Conservation (phyloP, 2,888 invertebrate species). For the Ypsolopha scabrella region DNA sequence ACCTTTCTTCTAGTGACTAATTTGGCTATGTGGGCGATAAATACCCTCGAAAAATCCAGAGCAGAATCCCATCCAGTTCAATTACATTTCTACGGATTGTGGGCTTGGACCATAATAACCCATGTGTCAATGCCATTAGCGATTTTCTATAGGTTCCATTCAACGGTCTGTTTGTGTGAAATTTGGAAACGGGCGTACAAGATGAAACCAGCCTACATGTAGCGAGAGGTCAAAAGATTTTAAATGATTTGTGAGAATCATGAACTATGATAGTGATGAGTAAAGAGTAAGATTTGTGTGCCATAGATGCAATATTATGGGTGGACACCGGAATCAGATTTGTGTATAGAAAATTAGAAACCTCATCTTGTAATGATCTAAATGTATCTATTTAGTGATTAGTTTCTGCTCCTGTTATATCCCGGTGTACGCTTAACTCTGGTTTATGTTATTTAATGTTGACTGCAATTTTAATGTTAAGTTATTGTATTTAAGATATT, state of each 20-base stretch:
- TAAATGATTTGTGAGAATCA: constrained; percentile 14
- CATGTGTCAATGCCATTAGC: constrained; percentile 94
- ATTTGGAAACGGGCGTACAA: constrained; percentile 98
- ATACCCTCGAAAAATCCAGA: constrained; percentile 90
- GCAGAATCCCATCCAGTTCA: constrained; percentile 94
- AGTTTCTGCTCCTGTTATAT: constrained; percentile 8
- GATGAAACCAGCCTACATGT: constrained; percentile 89
- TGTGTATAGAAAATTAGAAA: neutral
- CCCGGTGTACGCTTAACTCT: constrained; percentile 22
- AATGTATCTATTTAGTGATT: constrained; percentile 9
- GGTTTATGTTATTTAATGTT: constrained; percentile 46
- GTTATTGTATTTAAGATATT: constrained; percentile 67
- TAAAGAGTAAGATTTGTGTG: constrained; percentile 42
- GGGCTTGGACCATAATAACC: constrained; percentile 97
- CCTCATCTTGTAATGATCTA: constrained; percentile 9
- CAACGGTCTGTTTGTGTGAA: constrained; percentile 94
- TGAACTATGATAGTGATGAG: neutral
- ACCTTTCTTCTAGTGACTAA: constrained; percentile 92
- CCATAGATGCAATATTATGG: constrained; percentile 33
- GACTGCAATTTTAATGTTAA: constrained; percentile 58
- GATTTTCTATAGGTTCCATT: constrained; percentile 95
- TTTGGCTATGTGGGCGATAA: constrained; percentile 94
- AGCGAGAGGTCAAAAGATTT: constrained; percentile 60
- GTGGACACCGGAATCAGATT: constrained; percentile 18
- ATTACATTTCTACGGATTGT: constrained; percentile 90